Evolutionary conservation across 2,888 invertebrate species (phyloP).

Genomic region (Hyles lineata): DNA sequence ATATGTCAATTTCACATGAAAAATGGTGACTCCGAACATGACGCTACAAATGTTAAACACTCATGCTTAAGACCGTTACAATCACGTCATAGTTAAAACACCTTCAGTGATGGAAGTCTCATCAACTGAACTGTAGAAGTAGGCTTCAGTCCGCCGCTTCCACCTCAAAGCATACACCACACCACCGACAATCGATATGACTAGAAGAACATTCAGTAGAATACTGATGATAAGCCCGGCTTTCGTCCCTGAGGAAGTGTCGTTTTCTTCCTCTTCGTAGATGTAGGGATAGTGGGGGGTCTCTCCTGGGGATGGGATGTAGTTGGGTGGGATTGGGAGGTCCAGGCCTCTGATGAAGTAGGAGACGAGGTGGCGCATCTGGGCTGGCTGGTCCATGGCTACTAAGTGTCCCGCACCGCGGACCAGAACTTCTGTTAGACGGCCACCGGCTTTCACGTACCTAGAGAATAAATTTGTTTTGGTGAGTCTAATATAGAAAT

Average conservation of each 20-base stretch:
- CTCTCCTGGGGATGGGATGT: constrained; percentile 32
- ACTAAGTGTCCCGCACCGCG: constrained; percentile 86
- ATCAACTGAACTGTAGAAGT: constrained; percentile 56
- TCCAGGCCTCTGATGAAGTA: constrained; percentile 28
- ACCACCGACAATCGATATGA: constrained; percentile 50
- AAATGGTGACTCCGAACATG: neutral
- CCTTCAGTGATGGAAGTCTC: constrained; percentile 54
- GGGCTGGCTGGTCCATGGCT: constrained; percentile 84
- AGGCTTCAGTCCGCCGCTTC: constrained; percentile 56
- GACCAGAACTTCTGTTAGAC: constrained; percentile 84
- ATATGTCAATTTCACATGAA: neutral
- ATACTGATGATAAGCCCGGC: constrained; percentile 59
- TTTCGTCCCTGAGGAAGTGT: constrained; percentile 39
- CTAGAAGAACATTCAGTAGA: constrained; percentile 61
- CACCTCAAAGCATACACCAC: constrained; percentile 53
- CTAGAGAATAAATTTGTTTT: constrained; percentile 55
- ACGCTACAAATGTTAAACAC: neutral
- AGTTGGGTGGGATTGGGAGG: constrained; percentile 24
- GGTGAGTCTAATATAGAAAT: no score
- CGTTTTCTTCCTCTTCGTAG: constrained; percentile 32
- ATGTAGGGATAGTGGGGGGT: constrained; percentile 40
- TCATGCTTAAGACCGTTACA: neutral
- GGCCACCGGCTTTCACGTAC: constrained; percentile 82
- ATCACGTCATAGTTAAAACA: constrained; percentile 48
- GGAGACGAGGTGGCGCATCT: constrained; percentile 54